A percentile compares a stretch with the other conserved stretches of the same genome.
Evolutionary conservation across 2,888 invertebrate species (phyloP).

Genomic region (Vannuccia rotundouncinata): DNA sequence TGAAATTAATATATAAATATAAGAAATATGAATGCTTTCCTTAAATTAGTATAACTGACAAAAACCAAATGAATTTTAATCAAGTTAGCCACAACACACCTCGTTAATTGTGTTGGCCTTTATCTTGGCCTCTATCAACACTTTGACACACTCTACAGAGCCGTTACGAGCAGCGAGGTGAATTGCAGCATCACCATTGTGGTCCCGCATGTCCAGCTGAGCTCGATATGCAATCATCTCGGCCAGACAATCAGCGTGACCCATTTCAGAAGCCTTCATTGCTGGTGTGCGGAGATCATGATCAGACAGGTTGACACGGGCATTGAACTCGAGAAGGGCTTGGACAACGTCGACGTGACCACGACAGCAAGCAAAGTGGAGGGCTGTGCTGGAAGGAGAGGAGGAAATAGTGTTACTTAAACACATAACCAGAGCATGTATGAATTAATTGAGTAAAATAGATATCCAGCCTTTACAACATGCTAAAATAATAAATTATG

Average conservation of each 20-base stretch:
- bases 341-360: slow-evolving; percentile 9
- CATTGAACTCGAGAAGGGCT: neutral
- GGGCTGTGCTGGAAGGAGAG: neutral
- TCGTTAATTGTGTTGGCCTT: neutral
- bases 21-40: too few relatives aligned
- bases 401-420: too few relatives aligned
- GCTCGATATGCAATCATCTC: slow-evolving; percentile 16
- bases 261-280: slow-evolving; percentile 13
- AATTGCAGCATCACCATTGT: slow-evolving; percentile 19
- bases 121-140: neutral
- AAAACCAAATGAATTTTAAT: too few relatives aligned
- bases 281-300: neutral
- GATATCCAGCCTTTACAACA: too few relatives aligned
- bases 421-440: too few relatives aligned
- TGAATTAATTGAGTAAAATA: too few relatives aligned
- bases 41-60: too few relatives aligned
- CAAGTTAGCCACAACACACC: neutral
- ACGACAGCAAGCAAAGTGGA: slow-evolving; percentile 15
- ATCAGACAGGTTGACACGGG: neutral
- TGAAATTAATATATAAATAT: too few relatives aligned
- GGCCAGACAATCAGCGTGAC: neutral
- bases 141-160: neutral
- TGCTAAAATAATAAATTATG: too few relatives aligned
- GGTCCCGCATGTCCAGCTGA: neutral
- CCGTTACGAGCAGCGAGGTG: neutral